Base-by-base conservation (phyloP, 2,888 invertebrate species). In the Mimumesa dahlbomi region DNA sequence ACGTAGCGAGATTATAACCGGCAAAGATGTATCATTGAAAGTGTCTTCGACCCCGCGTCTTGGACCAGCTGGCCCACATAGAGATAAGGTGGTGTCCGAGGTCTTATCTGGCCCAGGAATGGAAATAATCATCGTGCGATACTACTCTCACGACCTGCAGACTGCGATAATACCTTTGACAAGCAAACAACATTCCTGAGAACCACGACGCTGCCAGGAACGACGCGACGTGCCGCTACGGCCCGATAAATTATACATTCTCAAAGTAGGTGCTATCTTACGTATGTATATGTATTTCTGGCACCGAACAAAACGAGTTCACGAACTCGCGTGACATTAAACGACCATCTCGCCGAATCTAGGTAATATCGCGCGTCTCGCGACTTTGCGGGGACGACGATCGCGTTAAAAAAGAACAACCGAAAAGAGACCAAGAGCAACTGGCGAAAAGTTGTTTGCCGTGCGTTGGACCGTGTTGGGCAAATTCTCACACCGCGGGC, bases 111-210 rank as follows among this genome's bases (percentile, higher is more conserved):
- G 38, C 31, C 62, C 53, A 61, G 81, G 82, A 84, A 83, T 82
- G 79, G 66, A 77, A 78, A 73, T 80, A 80, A 82, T 77, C 73
- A 73, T 71, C 72, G 56, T 49, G 57, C 66, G 73, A 78, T 72
- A 73, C 34, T 73, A 52, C 58, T 71, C 75, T 76, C 66, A 43
- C 50, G 66, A 59, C 59, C 64, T 54, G 67, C 58, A 18, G 40
- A 53, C 49, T 21, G 54, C 66, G 79, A 78, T 78, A 77, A 70
- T 67, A 52, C 56, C 46, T 65, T 52, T 38, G 59, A 68, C 71
- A 42, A 66, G 63, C 56, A 71, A 79, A 77, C 68, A 77, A 73
- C 71, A 77, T 67, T 78, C 78, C 72, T 80, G 14, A 76, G 74
- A 71, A 59, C 31, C 38, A 61, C n/a, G n/a, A n/a, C 36, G 31